These are phyloP conservation scores for Etheostoma cragini DNA, from an alignment of 2,113 vertebrate genomes.

Conservation along the genomic window DNA sequence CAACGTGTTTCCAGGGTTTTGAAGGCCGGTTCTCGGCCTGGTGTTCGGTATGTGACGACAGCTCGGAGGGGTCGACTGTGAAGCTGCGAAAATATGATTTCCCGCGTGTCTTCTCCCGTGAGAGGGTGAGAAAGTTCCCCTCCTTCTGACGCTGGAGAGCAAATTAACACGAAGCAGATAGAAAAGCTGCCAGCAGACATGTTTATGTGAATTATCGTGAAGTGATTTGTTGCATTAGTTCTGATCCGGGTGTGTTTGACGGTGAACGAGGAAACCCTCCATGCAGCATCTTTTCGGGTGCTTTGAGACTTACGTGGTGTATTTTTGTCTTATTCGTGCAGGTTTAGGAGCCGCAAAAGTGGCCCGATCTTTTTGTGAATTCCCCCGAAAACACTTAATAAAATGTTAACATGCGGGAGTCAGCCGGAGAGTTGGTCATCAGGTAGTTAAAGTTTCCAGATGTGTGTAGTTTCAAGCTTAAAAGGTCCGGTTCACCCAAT, in stretches of 20 bases:
- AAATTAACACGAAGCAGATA: neutral
- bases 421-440: neutral
- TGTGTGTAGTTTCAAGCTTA: neutral
- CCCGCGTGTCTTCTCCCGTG: neutral
- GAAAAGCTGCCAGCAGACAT: neutral
- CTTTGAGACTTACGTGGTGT: too few relatives aligned
- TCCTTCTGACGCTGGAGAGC: neutral
- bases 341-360: too few relatives aligned
- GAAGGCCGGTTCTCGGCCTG: neutral
- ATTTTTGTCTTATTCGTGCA: too few relatives aligned
- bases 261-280: slow-evolving; percentile 25
- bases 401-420: slow-evolving; percentile 35
- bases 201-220: neutral
- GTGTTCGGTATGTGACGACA: neutral
- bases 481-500: neutral
- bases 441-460: neutral
- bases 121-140: neutral
- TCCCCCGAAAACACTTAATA: too few relatives aligned
- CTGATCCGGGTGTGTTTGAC: neutral
- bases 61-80: neutral
- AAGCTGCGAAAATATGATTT: neutral
- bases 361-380: too few relatives aligned
- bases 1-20: neutral
- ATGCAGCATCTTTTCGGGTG: slow-evolving; percentile 19
- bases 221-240: neutral